A percentile compares a stretch with the other conserved stretches of the same genome.
Conservation (phyloP, 2,888 invertebrate species). For the Euspilapteryx auroguttella region DNA sequence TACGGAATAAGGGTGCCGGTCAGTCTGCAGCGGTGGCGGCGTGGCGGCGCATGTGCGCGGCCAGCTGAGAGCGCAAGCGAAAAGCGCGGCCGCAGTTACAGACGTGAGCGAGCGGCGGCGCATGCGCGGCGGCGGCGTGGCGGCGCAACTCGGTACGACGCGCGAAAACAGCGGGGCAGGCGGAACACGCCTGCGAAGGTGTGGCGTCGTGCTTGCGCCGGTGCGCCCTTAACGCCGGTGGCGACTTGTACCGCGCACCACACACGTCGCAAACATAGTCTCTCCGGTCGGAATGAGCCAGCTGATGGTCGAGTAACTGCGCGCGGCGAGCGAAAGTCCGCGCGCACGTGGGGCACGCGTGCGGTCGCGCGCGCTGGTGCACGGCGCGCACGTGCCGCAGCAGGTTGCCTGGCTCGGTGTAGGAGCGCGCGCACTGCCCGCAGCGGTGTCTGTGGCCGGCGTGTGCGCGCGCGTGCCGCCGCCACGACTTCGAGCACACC, state of each 20-base stretch:
- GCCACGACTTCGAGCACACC: constrained; percentile 23
- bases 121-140: constrained; percentile 56
- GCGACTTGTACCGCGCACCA: constrained; percentile 51
- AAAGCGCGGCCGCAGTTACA: constrained; percentile 58
- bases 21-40: too few relatives aligned
- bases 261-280: constrained; percentile 57
- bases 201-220: constrained; percentile 27
- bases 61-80: constrained; percentile 31
- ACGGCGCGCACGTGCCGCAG: constrained; percentile 48
- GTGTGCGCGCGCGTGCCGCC: constrained; percentile 48
- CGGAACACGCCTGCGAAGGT: constrained; percentile 32
- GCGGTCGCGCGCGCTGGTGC: constrained; percentile 46
- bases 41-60: constrained; percentile 16
- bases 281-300: constrained; percentile 36
- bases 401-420: constrained; percentile 47
- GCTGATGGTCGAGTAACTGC: constrained; percentile 50
- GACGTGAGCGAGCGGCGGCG: constrained; percentile 51
- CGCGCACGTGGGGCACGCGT: constrained; percentile 43
- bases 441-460: constrained; percentile 43
- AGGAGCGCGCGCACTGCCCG: constrained; percentile 51
- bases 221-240: constrained; percentile 54
- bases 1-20: too few relatives aligned
- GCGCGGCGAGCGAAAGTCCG: constrained; percentile 45
- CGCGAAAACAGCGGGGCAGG: constrained; percentile 58
- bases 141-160: constrained; percentile 52